phyloP scores from a whole-genome alignment of 2,888 invertebrate species.

The Campoletis raptor region DNA sequence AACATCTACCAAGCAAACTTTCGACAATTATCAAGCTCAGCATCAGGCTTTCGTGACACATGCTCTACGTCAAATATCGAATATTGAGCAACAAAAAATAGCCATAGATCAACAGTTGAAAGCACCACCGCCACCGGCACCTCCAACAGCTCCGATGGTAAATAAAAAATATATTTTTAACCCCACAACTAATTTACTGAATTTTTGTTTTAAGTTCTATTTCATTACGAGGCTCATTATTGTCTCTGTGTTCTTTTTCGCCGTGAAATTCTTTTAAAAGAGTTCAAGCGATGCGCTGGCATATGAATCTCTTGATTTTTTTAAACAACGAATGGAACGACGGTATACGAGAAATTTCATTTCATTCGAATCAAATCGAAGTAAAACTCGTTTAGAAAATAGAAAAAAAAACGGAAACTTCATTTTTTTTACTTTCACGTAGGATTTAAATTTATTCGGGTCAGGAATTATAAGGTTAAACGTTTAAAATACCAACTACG shows the following conservation, averaged over 20 bases:
- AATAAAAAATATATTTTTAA: constrained; percentile 18
- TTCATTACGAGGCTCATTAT: neutral
- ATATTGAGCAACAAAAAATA: constrained; percentile 92
- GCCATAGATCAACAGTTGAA: constrained; percentile 87
- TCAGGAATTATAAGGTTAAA: neutral
- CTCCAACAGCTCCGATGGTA: constrained; percentile 81
- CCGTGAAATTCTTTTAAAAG: neutral
- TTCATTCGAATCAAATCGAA: neutral
- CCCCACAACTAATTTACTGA: neutral
- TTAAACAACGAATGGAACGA: neutral
- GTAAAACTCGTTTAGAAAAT: neutral
- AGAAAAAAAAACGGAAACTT: neutral
- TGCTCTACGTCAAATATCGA: constrained; percentile 95
- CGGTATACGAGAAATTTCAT: neutral
- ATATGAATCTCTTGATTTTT: too few relatives aligned
- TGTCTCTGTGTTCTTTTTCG: neutral
- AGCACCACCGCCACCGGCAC: constrained; percentile 85
- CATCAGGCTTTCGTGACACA: constrained; percentile 98
- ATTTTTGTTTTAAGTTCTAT: too few relatives aligned
- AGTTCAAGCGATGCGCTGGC: neutral
- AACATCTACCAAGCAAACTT: constrained; percentile 92
- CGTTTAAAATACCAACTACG: too few relatives aligned
- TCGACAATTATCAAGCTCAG: constrained; percentile 95
- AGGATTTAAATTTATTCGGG: too few relatives aligned
- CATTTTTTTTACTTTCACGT: too few relatives aligned